Base-by-base conservation (phyloP, 2,797 vertebrate species). In the Leptoclinus maculatus region DNA sequence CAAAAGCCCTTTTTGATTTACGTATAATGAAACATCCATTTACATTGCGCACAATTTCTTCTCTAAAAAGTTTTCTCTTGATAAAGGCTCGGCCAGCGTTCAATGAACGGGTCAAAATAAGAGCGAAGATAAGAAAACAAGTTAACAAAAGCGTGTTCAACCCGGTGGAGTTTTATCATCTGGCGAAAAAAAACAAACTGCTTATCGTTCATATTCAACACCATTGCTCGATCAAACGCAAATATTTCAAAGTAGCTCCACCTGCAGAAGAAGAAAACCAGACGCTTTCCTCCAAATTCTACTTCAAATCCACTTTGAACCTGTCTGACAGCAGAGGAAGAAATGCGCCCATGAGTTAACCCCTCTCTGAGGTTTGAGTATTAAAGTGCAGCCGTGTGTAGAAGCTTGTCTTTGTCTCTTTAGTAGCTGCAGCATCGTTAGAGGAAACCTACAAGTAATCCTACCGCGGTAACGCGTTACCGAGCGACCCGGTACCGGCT, bases 381-480 rank as follows among this genome's bases (percentile, higher is more conserved):
- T 32, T 0, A 57, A 43, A 27, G 29, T 53, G 13, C 9, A 10
- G 10, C 38, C 54, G 66, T 12, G 12, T 5, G 0, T 0, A 34
- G 6, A 38, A 5, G 14, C 5, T 0, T 5, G 0, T 29, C 27
- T 25, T n/a, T 6, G n/a, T n/a, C 10, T 58, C 2, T 0, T 0
- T 2, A 34, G 3, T 5, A 5, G 21, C 63, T 47, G 49, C 71
- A 13, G 41, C 67, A 7, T 36, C 54, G 2, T 0, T 27, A 59
- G 19, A 39, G 19, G 41, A 60, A 14, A 8, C 23, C 2, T 1
- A 1, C 3, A 27, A 47, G 56, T 25, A n/a, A 34, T 66, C 74
- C 29, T 62, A 2, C 49, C 13, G 45, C 17, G 34, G 78, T 69
- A 76, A 78, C 65, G 27, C 67, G 65, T 88, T 83, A 74, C 74